Evolutionary conservation across 1,140 invertebrate genomes (phyloP), one percentile per base, ranked within the genome.

Genomic region (Marisa cornuarietis): DNA sequence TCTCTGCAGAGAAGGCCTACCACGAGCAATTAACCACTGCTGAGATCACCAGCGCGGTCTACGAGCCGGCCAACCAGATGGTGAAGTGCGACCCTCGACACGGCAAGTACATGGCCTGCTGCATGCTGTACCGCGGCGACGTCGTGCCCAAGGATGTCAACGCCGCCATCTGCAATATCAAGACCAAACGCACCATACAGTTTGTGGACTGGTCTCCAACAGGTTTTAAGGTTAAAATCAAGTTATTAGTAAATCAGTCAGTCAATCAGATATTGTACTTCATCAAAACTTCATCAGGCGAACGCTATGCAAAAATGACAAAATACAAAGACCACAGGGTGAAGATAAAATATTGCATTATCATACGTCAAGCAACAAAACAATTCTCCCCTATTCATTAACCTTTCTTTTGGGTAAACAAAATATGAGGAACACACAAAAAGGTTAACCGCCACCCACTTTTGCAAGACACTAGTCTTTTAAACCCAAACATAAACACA

Each of bases 11-110:
- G 61, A 85, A 85, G 72, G 85, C 84, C 18, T 84, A 83, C 61
- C 85, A 87, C 68, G 88, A 90, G 79, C 84, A 86, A 77, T 63
- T 88, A 42, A 84, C 85, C 6, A 86, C 96, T n/a, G 93, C 94
- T 95, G 95, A 81, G 72, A 62, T 81, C 73, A 81, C 80, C 71
- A 75, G 68, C 42, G 72, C 63, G 7, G 78, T 71, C 90, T 96
- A 96, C 91, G 95, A 96, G 88, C 94, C 95, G 42, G 93, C 94
- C 84, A 96, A 96, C 92, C 95, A 96, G 92, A 95, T 96, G 95
- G 94, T 96, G 0, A 96, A 75, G 73, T 75, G 73, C 54, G 73
- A 75, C 73, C 73, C 73, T 54, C 73, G 73, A 11, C 73, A 75
- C 73, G 73, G 73, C 73, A 75, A 75, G 73, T 75, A 75, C 73